Evolutionary conservation across 1,140 invertebrate species (phyloP).

Genomic region (Drosophila insularis): DNA sequence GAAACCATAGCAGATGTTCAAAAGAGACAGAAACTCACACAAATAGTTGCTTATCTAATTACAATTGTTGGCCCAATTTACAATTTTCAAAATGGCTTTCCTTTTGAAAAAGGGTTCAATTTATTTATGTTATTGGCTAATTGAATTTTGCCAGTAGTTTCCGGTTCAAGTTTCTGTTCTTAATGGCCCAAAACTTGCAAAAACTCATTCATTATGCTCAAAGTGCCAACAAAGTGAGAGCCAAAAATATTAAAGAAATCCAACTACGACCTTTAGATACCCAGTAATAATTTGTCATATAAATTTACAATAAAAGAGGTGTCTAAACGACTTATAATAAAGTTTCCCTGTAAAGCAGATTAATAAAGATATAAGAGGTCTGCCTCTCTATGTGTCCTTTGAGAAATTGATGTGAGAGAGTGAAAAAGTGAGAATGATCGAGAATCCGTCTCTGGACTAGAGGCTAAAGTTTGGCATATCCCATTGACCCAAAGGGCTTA

Average conservation of each 20-base stretch:
- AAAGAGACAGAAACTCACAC: background rate
- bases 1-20: background rate
- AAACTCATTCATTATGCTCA: background rate
- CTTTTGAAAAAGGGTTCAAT: background rate
- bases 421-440: too few species aligned
- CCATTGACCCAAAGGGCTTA: background rate
- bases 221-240: background rate
- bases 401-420: too few species aligned
- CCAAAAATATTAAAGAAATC: background rate
- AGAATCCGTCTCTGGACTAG: too few species aligned
- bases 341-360: too few species aligned
- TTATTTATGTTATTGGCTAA: slow-evolving; percentile 1
- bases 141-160: background rate
- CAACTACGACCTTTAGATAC: background rate
- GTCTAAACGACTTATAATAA: too few species aligned
- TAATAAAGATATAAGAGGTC: too few species aligned
- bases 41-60: background rate
- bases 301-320: too few species aligned
- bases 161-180: slow-evolving; percentile 1
- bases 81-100: background rate
- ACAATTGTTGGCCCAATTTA: background rate
- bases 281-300: background rate
- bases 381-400: too few species aligned
- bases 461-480: background rate
- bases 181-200: background rate